Base-by-base conservation (phyloP, 2,113 vertebrate genomes). In the Strix uralensis region DNA sequence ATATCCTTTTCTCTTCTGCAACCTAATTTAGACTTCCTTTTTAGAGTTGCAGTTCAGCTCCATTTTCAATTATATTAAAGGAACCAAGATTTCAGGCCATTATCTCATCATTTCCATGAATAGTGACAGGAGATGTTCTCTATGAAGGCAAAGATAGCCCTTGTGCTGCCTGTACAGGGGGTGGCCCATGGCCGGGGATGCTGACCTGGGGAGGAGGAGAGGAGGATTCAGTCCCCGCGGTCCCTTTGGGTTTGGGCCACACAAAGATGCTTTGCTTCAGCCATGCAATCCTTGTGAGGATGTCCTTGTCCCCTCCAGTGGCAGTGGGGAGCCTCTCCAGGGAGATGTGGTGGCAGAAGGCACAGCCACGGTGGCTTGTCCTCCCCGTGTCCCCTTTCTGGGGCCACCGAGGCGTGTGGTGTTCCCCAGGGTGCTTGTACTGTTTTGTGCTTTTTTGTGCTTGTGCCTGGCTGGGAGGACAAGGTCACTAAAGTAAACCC, bases 11-110 rank as follows among this genome's bases (percentile, higher is more conserved):
- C 94, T 96, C 67, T 92, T 97, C 91, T 92, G 75, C 92, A 96
- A 61, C 82, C 96, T 97, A 96, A 97, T 95, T 98, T 96, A 97
- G 89, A 86, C 84, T 96, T 89, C 93, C 90, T 94, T 95, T 92
- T 91, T 62, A 95, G 81, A 94, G 63, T 78, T 91, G 57, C 58
- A 96, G 79, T 86, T 90, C 92, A 82, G 36, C 88, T 94, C 46
- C 78, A 81, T 95, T 97, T 83, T 93, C 93, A 88, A 79, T 79
- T 96, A 78, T n/a, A 46, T 92, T 95, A 87, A 51, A 96, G 73
- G 77, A 93, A 62, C 65, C 74, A 61, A 81, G 52, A 94, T 94
- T 94, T 95, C 80, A 81, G 88, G 54, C 72, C 63, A 81, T 96
- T 96, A 89, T 94, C 90, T 97, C 96, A 94, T 88, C 59, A 89